Percentiles rank a stretch among this genome's conserved stretches.
Evolutionary conservation across 2,888 invertebrate genomes (phyloP).

Genomic region (Bursaphelenchus okinawaensis): DNA sequence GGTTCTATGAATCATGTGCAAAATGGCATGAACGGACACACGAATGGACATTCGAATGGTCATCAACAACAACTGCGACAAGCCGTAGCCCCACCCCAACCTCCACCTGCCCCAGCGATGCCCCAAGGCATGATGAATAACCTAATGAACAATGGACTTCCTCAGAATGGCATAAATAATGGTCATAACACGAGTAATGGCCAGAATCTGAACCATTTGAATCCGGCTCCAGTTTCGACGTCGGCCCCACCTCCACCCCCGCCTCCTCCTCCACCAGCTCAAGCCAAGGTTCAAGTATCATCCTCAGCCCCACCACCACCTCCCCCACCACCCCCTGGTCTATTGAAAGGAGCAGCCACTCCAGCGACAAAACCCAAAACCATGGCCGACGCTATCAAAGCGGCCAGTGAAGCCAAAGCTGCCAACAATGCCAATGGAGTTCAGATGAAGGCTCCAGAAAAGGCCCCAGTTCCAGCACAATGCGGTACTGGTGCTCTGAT

Average conservation of each 20-base stretch:
- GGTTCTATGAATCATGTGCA: not conserved
- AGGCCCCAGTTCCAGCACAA: not conserved
- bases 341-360: not conserved
- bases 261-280: not conserved
- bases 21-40: not conserved
- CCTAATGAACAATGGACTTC: too few relatives aligned
- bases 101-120: not conserved
- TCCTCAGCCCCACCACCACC: constrained; percentile 1
- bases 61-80: not conserved
- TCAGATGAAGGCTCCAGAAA: not conserved
- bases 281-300: not conserved
- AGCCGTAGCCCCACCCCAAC: not conserved
- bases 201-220: too few relatives aligned
- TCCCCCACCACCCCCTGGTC: constrained; percentile 2
- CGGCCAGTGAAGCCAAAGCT: constrained; percentile 1
- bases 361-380: constrained; percentile 1
- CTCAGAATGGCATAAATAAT: too few relatives aligned
- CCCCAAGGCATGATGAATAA: too few relatives aligned
- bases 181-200: too few relatives aligned
- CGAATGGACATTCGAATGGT: not conserved
- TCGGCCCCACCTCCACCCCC: constrained; percentile 4
- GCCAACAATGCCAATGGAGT: not conserved
- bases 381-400: constrained; percentile 5
- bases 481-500: not conserved
- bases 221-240: not conserved